Evolutionary conservation across 2,888 invertebrate genomes (phyloP).

Genomic region (Latrodectus elegans): DNA sequence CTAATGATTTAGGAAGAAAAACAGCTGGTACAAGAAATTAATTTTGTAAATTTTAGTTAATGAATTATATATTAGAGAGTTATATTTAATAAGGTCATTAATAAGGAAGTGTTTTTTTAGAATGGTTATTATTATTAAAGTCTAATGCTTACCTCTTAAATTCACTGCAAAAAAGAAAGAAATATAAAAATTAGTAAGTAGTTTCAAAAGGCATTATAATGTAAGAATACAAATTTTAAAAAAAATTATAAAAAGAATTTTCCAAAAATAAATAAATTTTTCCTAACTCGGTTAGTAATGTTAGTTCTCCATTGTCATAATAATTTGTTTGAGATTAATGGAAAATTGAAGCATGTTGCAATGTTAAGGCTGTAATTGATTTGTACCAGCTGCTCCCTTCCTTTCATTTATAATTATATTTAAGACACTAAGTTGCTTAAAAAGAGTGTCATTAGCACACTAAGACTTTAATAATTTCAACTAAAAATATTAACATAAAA

Average conservation of each 20-base stretch:
- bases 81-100: background rate
- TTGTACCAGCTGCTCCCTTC: conserved; percentile 63
- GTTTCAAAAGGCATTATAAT: conserved; percentile 32
- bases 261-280: background rate
- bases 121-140: conserved; percentile 31
- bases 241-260: background rate
- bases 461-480: too few species aligned
- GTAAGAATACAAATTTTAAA: background rate
- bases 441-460: too few species aligned
- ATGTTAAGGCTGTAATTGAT: background rate
- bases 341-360: background rate
- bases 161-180: conserved; percentile 67
- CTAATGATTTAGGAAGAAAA: conserved; percentile 28
- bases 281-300: background rate
- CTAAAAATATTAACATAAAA: too few species aligned
- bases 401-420: background rate
- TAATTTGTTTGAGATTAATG: too few species aligned
- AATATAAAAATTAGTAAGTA: conserved; percentile 64
- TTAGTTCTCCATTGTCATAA: background rate
- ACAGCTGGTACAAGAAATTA: conserved; percentile 59
- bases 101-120: background rate
- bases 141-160: conserved; percentile 67
- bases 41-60: background rate
- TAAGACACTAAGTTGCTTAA: too few species aligned
- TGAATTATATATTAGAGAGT: background rate